Evolutionary conservation across 2,888 invertebrate genomes (phyloP).

Genomic region (Caenorhabditis sp.): DNA sequence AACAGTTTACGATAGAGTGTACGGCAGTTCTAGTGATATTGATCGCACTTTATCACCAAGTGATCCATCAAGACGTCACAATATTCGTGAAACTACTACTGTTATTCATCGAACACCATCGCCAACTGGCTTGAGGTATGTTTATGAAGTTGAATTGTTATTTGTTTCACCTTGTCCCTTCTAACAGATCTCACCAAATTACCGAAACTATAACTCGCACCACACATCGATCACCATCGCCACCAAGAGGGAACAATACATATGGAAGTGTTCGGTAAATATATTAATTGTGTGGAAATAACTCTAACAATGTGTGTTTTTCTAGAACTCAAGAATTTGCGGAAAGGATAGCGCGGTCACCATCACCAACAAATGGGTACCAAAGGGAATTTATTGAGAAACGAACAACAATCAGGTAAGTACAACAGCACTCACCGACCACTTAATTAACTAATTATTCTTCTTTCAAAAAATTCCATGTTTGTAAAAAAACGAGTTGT

Average conservation of each 20-base stretch:
- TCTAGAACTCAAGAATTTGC: constrained; percentile 51
- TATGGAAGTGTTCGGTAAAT: constrained; percentile 39
- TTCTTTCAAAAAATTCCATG: background rate
- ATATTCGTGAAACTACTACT: constrained; percentile 44
- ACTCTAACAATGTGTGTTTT: background rate
- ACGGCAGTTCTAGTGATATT: constrained; percentile 41
- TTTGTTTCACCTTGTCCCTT: background rate
- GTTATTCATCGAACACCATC: constrained; percentile 45
- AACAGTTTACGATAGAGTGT: constrained; percentile 45
- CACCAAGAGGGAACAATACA: constrained; percentile 21
- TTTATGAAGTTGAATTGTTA: constrained; percentile 5
- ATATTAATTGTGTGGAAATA: background rate
- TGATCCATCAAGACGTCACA: constrained; percentile 40
- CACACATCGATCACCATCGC: constrained; percentile 36
- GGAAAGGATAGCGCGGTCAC: constrained; percentile 41
- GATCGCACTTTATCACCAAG: constrained; percentile 38
- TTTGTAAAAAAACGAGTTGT: background rate
- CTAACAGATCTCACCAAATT: constrained; percentile 31
- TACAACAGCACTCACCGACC: background rate
- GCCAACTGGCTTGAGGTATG: constrained; percentile 43
- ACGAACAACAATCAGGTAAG: constrained; percentile 25
- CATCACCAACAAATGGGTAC: constrained; percentile 35
- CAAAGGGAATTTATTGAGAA: constrained; percentile 30
- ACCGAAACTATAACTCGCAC: constrained; percentile 44
- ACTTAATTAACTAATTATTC: background rate